Conservation (phyloP, 2,797 vertebrate species). For the Ambastaia sidthimunki region DNA sequence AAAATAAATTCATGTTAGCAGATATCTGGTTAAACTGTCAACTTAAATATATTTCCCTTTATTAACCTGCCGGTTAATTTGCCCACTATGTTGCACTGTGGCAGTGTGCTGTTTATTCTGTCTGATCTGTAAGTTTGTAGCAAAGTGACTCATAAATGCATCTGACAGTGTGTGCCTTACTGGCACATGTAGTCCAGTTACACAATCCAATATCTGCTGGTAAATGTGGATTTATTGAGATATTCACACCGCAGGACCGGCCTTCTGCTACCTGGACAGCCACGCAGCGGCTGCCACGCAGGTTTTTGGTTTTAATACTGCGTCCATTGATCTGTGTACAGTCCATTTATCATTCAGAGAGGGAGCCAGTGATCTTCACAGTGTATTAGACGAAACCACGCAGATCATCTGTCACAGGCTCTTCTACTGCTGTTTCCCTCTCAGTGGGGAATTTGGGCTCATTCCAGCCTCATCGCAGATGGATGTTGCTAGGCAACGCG, state of each 20-base stretch:
- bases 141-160: neutral
- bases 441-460: conserved; percentile 85
- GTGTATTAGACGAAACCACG: conserved; percentile 92
- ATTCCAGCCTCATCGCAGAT: conserved; percentile 88
- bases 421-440: conserved; percentile 88
- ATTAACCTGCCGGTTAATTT: neutral
- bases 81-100: neutral
- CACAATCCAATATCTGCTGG: conserved; percentile 27
- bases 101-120: neutral
- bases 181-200: neutral
- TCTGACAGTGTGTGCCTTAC: neutral
- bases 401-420: conserved; percentile 89
- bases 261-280: conserved; percentile 66
- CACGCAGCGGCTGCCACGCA: conserved; percentile 71
- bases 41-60: neutral
- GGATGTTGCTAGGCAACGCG: conserved; percentile 91
- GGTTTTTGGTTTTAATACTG: conserved; percentile 80
- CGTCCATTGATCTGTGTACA: conserved; percentile 88
- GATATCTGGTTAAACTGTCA: neutral
- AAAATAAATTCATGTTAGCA: neutral
- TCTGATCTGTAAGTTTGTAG: neutral
- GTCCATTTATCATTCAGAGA: conserved; percentile 92
- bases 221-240: conserved; percentile 54
- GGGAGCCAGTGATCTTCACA: conserved; percentile 91
- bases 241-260: conserved; percentile 63